Conservation (phyloP, 2,888 invertebrate genomes). For the Ophioninae sp. region DNA sequence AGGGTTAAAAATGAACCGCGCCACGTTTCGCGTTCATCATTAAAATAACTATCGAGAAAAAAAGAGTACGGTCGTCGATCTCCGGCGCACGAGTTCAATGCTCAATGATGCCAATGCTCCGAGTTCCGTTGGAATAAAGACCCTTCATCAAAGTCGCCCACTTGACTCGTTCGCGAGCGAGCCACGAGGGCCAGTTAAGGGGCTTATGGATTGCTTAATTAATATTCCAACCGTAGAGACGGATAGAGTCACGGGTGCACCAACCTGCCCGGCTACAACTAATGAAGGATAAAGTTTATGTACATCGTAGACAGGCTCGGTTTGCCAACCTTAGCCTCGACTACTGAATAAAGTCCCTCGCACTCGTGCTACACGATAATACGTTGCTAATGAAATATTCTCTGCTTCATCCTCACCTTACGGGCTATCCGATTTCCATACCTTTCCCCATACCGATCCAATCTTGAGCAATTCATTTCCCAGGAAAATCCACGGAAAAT, state of each 20-base stretch:
- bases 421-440: neutral
- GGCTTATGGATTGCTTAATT: constrained; percentile 30
- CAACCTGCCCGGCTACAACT: constrained; percentile 9
- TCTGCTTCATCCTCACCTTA: neutral
- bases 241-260: constrained; percentile 23
- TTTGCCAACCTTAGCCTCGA: neutral
- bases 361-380: neutral
- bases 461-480: neutral
- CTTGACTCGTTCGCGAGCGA: constrained; percentile 4
- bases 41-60: neutral
- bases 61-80: neutral
- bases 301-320: constrained; percentile 14
- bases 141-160: neutral
- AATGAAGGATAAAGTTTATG: constrained; percentile 42
- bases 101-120: neutral
- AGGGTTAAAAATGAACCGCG: neutral
- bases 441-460: neutral
- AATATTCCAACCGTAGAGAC: constrained; percentile 25
- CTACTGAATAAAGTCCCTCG: neutral
- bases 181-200: constrained; percentile 18
- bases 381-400: neutral
- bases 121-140: constrained; percentile 7
- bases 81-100: neutral
- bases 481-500: no score
- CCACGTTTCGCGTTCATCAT: neutral